Conservation (phyloP, 2,113 vertebrate genomes). For the Mus musculus region GRCm39 chr1:181023501-181024000, state of each 20-base stretch:
- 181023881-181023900: neutral
- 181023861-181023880: neutral
- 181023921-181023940: constrained; percentile 1
- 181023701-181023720: neutral
- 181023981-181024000: constrained; percentile 1
- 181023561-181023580: neutral
- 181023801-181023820: neutral
- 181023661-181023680: neutral
- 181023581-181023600: neutral
- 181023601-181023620: neutral
- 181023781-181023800: neutral
- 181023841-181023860: neutral
- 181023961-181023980: constrained; percentile 30
- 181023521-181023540: neutral
- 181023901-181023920: neutral
- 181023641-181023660: neutral
- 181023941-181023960: neutral
- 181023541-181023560: neutral
- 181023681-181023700: neutral
- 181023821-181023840: neutral
- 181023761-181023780: neutral
- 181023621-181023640: neutral
- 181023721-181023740: neutral
- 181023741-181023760: neutral
- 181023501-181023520: accelerated